These are phyloP conservation scores for Tachina lurida DNA, from an alignment of 2,888 invertebrate genomes.

Conservation along the genomic window DNA sequence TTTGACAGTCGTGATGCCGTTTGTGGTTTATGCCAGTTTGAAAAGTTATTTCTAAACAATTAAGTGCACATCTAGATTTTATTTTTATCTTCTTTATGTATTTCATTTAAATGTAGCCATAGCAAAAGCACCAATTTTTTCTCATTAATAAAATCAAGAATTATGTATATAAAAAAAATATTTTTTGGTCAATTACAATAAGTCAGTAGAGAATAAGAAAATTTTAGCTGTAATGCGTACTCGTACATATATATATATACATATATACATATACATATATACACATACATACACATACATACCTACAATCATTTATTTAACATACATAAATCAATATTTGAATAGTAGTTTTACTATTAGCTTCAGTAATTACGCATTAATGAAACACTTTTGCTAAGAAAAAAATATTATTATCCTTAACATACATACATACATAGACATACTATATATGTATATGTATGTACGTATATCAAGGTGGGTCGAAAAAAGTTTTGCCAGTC, in stretches of 20 bases:
- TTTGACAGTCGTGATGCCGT: constrained; percentile 76
- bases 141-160: constrained; percentile 23
- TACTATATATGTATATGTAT: too few species aligned
- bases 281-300: too few species aligned
- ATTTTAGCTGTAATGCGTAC: not conserved
- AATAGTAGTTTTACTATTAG: too few species aligned
- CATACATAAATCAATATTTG: too few species aligned
- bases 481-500: too few species aligned
- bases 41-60: constrained; percentile 76
- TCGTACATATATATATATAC: not conserved
- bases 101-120: constrained; percentile 50
- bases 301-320: not conserved
- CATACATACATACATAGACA: too few species aligned
- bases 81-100: not conserved
- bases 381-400: too few species aligned
- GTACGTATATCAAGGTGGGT: too few species aligned
- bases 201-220: constrained; percentile 24
- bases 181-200: constrained; percentile 45
- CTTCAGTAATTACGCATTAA: too few species aligned
- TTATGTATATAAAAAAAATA: not conserved
- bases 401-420: too few species aligned
- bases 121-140: constrained; percentile 40
- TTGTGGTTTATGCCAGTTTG: constrained; percentile 76
- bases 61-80: not conserved
- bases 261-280: not conserved